Evolutionary conservation across 2,888 invertebrate genomes (phyloP), one percentile per base, ranked within the genome.

Genomic region (Tachystola acroxantha): DNA sequence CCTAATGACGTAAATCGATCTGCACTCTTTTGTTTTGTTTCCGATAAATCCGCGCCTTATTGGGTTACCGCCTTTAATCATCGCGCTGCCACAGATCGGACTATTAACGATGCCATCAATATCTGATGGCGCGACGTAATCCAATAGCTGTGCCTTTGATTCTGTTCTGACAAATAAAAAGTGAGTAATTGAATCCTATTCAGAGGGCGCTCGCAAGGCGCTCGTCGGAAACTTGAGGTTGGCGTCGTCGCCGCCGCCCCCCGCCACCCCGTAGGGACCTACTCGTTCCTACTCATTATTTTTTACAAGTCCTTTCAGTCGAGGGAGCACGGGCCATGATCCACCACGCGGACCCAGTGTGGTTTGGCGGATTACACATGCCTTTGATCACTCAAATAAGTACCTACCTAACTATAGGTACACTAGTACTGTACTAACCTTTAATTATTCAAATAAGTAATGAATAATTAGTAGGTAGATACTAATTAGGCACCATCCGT

Each of bases 61-160:
- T 73, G 74, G 64, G 76, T 81, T 82, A 78, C 81, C 70, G 62
- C 63, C 77, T 81, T 78, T 82, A 80, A 82, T 82, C 77, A 79
- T 66, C 63, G 70, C 47, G 52, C 54, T 48, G 46, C 57, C 50
- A 59, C 65, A 63, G 45, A 52, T 57, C 43, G 56, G 51, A 48
- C 50, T 40, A 6, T 55, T 66, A 70, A 67, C 72, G 71, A 68
- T 55, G 53, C 69, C 67, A 72, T 74, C 77, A 66, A 64, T 64
- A 10, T n/a, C n/a, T n/a, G n/a, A n/a, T n/a, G n/a, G n/a, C 24
- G 2, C 40, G 36, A 65, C 65, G 81, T 72, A 73, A 82, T 80
- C 79, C 3, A 72, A 84, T 81, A 80, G n/a, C 70, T 67, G n/a
- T n/a, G n/a, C 72, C 68, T 80, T 71, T 76, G 66, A 67, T 65